Percentiles rank a stretch among this genome's conserved stretches.
Conservation (phyloP, 2,888 invertebrate species). For the Norana najaformis region DNA sequence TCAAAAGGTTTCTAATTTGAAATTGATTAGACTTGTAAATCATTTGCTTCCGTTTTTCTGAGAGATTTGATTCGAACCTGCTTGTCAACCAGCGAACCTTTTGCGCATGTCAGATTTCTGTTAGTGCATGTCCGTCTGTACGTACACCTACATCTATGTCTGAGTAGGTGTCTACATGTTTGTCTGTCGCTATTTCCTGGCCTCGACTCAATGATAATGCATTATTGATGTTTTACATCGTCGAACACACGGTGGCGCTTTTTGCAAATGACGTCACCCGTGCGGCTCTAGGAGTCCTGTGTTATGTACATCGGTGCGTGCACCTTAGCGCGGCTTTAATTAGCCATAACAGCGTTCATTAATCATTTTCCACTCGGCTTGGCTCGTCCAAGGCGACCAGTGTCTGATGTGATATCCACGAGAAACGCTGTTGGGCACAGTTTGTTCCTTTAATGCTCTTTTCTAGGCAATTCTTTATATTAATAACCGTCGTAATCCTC, state of each 20-base stretch:
- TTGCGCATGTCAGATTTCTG: no score
- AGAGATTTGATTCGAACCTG: background rate
- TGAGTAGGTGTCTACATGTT: background rate
- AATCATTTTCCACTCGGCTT: background rate
- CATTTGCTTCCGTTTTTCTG: background rate
- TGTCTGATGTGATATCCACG: background rate
- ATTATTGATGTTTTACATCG: background rate
- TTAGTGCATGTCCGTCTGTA: background rate
- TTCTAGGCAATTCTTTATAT: background rate
- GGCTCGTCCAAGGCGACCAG: background rate
- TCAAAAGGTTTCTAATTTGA: no score
- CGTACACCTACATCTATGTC: background rate
- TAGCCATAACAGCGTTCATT: background rate
- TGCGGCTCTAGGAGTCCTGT: background rate
- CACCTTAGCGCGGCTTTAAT: background rate
- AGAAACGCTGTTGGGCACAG: no score
- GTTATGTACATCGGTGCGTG: background rate
- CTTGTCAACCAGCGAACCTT: background rate
- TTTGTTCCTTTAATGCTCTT: background rate
- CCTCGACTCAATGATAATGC: background rate
- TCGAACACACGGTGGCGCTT: background rate
- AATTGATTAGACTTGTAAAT: background rate
- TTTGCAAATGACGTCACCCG: background rate
- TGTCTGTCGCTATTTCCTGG: background rate
- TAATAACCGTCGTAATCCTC: background rate